Conservation (phyloP, 2,888 invertebrate genomes). For the Watsonalla cultraria region DNA sequence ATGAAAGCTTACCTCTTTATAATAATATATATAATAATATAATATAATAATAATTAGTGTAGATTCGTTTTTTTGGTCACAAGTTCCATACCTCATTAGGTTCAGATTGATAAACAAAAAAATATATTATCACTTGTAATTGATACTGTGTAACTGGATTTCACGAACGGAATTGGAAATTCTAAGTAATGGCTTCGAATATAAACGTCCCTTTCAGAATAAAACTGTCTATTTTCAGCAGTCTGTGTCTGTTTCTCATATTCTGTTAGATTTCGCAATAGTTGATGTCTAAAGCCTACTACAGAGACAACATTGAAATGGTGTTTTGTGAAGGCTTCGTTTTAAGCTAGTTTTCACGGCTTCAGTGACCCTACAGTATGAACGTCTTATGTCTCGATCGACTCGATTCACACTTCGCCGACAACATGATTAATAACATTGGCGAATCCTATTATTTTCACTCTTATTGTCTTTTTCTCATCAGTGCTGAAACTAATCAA, state of each 20-base stretch:
- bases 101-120: too few relatives aligned
- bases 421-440: conserved; percentile 1
- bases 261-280: background rate
- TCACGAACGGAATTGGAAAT: too few relatives aligned
- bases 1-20: too few relatives aligned
- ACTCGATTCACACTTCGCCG: conserved; percentile 1
- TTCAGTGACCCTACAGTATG: conserved; percentile 17
- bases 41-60: too few relatives aligned
- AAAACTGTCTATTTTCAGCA: conserved; percentile 1
- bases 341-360: conserved; percentile 19
- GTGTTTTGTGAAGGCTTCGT: conserved; percentile 16
- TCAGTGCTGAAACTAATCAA: background rate
- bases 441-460: background rate
- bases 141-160: too few relatives aligned
- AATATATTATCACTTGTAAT: too few relatives aligned
- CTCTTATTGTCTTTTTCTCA: background rate
- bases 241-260: conserved; percentile 11
- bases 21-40: too few relatives aligned
- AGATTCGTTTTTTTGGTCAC: too few relatives aligned
- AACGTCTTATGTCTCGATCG: conserved; percentile 5
- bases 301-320: conserved; percentile 21
- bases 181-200: too few relatives aligned
- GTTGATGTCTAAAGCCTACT: conserved; percentile 4
- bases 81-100: too few relatives aligned
- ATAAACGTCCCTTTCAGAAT: too few relatives aligned